These are phyloP conservation scores for Sminthurinus aureus DNA, from an alignment of 2,888 invertebrate species.

Conservation along the genomic window DNA sequence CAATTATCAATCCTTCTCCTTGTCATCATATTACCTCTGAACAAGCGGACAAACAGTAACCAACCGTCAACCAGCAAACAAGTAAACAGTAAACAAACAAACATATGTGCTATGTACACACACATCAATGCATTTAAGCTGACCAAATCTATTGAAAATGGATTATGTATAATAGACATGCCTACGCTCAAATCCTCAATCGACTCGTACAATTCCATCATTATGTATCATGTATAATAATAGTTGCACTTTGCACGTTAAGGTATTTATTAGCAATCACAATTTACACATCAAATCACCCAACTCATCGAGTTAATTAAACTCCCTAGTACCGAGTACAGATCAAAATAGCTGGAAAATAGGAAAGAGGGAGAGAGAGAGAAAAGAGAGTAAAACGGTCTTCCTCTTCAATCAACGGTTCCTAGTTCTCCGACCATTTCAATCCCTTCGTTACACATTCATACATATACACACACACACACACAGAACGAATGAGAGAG, in stretches of 20 bases:
- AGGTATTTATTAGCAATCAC: no score
- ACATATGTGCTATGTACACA: not conserved
- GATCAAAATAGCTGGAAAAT: slow-evolving; percentile 5
- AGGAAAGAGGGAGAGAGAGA: not conserved
- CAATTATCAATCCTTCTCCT: not conserved
- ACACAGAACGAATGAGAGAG: no score
- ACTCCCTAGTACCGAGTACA: not conserved
- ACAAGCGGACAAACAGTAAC: not conserved
- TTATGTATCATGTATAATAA: no score
- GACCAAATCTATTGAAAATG: not conserved
- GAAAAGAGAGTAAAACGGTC: slow-evolving; percentile 2
- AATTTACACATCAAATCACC: not conserved
- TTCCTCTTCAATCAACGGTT: slow-evolving; percentile 29
- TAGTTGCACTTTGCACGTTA: not conserved
- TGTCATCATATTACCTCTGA: not conserved
- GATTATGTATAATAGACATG: no score
- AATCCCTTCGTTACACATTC: not conserved
- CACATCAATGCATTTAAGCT: not conserved
- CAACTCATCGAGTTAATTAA: slow-evolving; percentile 12
- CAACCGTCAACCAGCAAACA: not conserved
- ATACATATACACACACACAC: no score
- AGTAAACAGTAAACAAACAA: not conserved
- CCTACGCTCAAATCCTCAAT: not conserved
- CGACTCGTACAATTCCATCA: not conserved
- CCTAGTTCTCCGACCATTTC: not conserved